Conservation (phyloP, 2,888 invertebrate species). For the Selenia dentaria region DNA sequence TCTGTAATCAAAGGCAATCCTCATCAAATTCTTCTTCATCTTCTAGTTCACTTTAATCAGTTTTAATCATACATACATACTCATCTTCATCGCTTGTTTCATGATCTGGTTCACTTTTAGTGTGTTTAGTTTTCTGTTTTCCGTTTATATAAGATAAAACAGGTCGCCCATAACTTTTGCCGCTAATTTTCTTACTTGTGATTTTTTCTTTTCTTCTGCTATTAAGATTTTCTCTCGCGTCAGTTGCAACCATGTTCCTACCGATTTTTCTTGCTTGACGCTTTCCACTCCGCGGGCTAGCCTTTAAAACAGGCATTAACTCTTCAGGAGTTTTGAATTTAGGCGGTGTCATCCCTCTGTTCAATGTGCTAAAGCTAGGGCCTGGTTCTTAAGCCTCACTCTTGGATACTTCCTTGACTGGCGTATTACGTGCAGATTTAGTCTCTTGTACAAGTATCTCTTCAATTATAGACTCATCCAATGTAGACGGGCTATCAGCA, state of each 20-base stretch:
- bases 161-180: background rate
- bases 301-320: background rate
- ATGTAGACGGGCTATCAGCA: background rate
- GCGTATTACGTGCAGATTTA: background rate
- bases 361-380: too few species aligned
- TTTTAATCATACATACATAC: background rate
- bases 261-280: background rate
- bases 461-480: background rate
- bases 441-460: background rate
- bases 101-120: conserved; percentile 1
- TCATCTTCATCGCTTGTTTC: conserved; percentile 1
- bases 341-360: too few species aligned
- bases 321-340: background rate
- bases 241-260: too few species aligned
- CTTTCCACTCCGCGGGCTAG: background rate
- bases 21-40: conserved; percentile 4
- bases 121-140: background rate
- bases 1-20: conserved; percentile 7
- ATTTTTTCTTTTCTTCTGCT: background rate
- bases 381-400: too few species aligned
- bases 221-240: background rate
- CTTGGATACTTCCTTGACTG: too few species aligned
- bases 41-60: conserved; percentile 1
- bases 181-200: background rate
- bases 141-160: conserved; percentile 1